phyloP scores from a whole-genome alignment of 2,888 invertebrate genomes.

The Dione vanillae region DNA sequence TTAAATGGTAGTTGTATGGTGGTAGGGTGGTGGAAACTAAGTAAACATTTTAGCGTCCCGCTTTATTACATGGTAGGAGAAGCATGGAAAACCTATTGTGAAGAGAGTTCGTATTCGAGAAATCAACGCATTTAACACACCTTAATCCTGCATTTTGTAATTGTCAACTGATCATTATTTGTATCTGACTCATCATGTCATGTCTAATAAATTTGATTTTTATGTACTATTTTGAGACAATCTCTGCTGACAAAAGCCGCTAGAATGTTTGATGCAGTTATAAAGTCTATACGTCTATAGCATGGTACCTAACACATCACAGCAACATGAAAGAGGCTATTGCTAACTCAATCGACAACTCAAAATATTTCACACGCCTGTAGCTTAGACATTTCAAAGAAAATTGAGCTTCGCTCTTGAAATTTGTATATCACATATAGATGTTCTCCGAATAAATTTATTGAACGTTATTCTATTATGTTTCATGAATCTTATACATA shows the following conservation, averaged over 20 bases:
- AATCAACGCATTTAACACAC: too few relatives aligned
- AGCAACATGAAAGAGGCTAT: not conserved
- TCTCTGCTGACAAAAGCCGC: not conserved
- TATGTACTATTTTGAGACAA: too few relatives aligned
- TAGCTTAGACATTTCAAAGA: conserved; percentile 6
- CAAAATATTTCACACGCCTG: not conserved
- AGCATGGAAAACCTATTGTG: too few relatives aligned
- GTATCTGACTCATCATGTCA: too few relatives aligned
- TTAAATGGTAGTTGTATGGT: too few relatives aligned
- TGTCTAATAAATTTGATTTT: too few relatives aligned
- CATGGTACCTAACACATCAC: not conserved
- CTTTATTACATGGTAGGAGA: too few relatives aligned
- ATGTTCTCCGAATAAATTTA: not conserved
- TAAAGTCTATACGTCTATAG: not conserved
- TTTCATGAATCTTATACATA: not conserved
- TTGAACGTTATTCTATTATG: not conserved
- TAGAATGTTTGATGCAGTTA: not conserved
- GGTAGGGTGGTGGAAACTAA: too few relatives aligned
- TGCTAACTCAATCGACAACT: not conserved
- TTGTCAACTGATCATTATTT: too few relatives aligned
- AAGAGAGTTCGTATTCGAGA: too few relatives aligned
- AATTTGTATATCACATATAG: not conserved
- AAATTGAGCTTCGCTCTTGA: not conserved
- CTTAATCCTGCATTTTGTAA: too few relatives aligned
- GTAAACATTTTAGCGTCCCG: too few relatives aligned